Evolutionary conservation across 1,140 invertebrate species (phyloP).

Genomic region (Drosophila rhopaloa): DNA sequence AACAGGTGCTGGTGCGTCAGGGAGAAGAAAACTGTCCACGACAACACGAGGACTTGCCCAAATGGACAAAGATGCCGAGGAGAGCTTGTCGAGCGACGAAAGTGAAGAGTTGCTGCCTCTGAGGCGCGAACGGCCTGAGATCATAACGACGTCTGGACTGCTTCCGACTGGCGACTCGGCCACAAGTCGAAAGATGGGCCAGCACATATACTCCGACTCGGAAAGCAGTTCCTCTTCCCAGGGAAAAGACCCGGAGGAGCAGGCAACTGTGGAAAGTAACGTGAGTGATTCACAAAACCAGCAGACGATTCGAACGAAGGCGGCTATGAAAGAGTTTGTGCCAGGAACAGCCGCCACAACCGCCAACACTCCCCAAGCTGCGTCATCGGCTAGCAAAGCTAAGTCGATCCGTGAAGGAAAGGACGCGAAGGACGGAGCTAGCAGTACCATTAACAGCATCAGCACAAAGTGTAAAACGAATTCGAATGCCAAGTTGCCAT

Average conservation of each 20-base stretch:
- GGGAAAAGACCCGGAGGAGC: conserved; percentile 51
- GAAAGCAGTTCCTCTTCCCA: conserved; percentile 53
- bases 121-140: conserved; percentile 27
- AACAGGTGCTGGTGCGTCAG: conserved; percentile 14
- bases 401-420: conserved; percentile 50
- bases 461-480: conserved; percentile 36
- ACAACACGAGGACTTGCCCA: conserved; percentile 72
- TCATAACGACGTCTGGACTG: conserved; percentile 85
- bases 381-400: conserved; percentile 33
- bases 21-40: conserved; percentile 52
- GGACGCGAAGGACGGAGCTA: conserved; percentile 19
- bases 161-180: conserved; percentile 74
- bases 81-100: conserved; percentile 88
- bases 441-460: not conserved
- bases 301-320: conserved; percentile 90
- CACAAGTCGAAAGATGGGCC: conserved; percentile 51
- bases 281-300: conserved; percentile 89
- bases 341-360: conserved; percentile 62
- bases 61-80: conserved; percentile 88
- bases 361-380: conserved; percentile 25
- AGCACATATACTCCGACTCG: conserved; percentile 80
- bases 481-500: conserved; percentile 62
- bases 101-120: conserved; percentile 90
- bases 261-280: conserved; percentile 85
- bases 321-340: conserved; percentile 92